Evolutionary conservation across 2,888 invertebrate genomes (phyloP), one percentile per base, ranked within the genome.

Genomic region (Ochlodes sylvanus): DNA sequence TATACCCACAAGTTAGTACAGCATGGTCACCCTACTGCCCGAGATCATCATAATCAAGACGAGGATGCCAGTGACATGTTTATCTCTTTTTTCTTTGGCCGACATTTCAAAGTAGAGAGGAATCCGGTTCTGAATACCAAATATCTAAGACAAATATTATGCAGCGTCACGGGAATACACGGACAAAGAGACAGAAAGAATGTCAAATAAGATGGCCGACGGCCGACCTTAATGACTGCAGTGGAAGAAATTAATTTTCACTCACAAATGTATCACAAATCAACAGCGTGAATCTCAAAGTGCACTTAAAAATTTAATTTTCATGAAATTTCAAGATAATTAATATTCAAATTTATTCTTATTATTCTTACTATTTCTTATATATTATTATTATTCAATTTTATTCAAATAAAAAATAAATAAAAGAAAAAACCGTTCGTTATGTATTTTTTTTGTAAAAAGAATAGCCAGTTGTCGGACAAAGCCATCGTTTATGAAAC

Each of bases 1-100:
- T 27, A 5, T 27, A 42, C 57, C 57, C n/a, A 19, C 14, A 57
- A 41, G 10, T 42, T 41, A 14, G 19, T 0, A 19, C 6, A 54
- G n/a, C 2, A n/a, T 54, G 54, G 54, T 54, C 5, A 38, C 41
- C 57, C 57, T 58, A 41, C 17, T 17, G 17, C 14, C 42, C 14
- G n/a, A 44, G 14, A 15, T 41, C 62, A 62, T 54, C 54, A 63
- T 38, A 42, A 41, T n/a, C 54, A 32, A 44, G 41, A 21, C 63
- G 63, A 55, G 63, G 55, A 55, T 63, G 63, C 50, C n/a, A 44
- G 27, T 63, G 63, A 63, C 63, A 44, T 63, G 63, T 63, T 63
- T 55, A 63, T 63, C 63, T 63, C 44, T 44, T 63, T 63, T 44
- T 42, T 44, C 63, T 63, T 63, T 63, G 44, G 15, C 63, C 55